Conservation (phyloP, 2,888 invertebrate species). For the Iphiclides podalirius region DNA sequence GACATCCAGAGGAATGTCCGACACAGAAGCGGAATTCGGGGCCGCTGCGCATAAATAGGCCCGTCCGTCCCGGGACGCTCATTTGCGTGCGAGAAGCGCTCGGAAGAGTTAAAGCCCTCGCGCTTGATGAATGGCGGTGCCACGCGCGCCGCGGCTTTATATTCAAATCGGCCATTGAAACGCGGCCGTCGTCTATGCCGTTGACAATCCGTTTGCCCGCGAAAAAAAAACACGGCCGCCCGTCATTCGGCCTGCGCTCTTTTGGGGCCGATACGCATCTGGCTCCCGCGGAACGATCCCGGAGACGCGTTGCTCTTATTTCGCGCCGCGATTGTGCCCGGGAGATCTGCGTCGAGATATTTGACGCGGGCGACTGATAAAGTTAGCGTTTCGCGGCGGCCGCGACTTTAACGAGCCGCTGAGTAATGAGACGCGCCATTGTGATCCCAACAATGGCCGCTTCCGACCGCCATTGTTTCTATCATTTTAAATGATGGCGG, state of each 20-base stretch:
- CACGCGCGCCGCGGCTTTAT: constrained; percentile 75
- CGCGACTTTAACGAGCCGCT: constrained; percentile 71
- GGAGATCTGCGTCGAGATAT: constrained; percentile 70
- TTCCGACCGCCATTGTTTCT: constrained; percentile 70
- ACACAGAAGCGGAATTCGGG: not conserved
- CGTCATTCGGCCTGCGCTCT: no score
- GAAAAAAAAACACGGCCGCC: constrained; percentile 65
- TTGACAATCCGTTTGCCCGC: constrained; percentile 75
- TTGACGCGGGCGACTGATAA: constrained; percentile 74
- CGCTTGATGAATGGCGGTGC: constrained; percentile 72
- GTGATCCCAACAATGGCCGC: constrained; percentile 72
- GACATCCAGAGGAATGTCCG: no score
- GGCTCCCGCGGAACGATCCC: constrained; percentile 56
- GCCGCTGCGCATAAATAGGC: constrained; percentile 29
- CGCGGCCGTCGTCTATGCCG: constrained; percentile 71
- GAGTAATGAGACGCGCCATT: constrained; percentile 76
- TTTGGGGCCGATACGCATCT: constrained; percentile 76
- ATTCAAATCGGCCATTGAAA: constrained; percentile 77
- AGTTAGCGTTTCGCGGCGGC: constrained; percentile 72
- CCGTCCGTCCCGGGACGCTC: constrained; percentile 39
- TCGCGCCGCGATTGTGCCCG: constrained; percentile 61
- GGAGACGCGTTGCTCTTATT: constrained; percentile 61
- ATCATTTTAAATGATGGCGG: constrained; percentile 59
- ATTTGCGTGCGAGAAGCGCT: constrained; percentile 78
- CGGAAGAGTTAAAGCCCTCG: constrained; percentile 73